Evolutionary conservation across 1,140 invertebrate genomes (phyloP).

Genomic region (Brachionus calyciflorus): DNA sequence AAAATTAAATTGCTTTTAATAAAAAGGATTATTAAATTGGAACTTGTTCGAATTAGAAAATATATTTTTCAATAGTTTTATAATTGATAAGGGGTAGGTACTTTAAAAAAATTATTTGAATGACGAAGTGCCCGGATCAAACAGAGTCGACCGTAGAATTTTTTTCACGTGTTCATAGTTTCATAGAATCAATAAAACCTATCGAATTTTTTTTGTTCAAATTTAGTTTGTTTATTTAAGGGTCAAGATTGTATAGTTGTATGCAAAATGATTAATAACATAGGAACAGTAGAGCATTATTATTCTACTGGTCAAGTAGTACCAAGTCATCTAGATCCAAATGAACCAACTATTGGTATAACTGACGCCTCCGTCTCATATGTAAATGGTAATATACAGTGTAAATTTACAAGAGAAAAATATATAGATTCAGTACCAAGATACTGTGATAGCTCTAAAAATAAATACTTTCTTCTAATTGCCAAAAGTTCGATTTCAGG

Average conservation of each 20-base stretch:
- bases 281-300: background rate
- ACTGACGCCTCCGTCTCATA: background rate
- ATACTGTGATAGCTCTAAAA: background rate
- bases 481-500: background rate
- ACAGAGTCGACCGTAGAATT: too few species aligned
- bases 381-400: slow-evolving; percentile 3
- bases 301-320: background rate
- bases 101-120: too few species aligned
- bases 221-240: too few species aligned
- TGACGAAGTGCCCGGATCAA: too few species aligned
- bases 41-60: too few species aligned
- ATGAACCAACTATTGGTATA: slow-evolving; percentile 32
- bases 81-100: too few species aligned
- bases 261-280: background rate
- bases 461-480: background rate
- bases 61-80: too few species aligned
- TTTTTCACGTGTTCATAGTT: too few species aligned
- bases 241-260: slow-evolving; percentile 40
- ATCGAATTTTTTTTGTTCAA: too few species aligned
- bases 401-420: slow-evolving; percentile 9
- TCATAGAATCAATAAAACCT: too few species aligned
- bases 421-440: background rate
- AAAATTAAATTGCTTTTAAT: too few species aligned
- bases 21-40: too few species aligned
- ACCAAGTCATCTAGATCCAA: background rate